Evolutionary conservation across 2,888 invertebrate genomes (phyloP).

Genomic region (Oeneis ivallda): DNA sequence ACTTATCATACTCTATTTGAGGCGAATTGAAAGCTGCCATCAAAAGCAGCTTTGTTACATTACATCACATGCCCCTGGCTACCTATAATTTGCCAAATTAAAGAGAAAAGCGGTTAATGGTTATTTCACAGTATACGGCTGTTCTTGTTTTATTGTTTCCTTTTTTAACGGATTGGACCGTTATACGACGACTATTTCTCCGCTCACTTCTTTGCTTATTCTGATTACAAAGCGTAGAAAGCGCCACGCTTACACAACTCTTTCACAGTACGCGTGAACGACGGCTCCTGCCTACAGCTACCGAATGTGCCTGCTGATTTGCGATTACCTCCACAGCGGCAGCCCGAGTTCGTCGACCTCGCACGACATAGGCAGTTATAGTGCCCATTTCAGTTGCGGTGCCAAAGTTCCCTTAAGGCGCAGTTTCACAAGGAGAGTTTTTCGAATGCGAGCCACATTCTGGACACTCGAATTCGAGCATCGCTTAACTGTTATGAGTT

Average conservation of each 20-base stretch:
- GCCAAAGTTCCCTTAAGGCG: neutral
- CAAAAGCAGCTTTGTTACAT: slow-evolving; percentile 9
- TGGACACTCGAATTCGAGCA: too few species aligned
- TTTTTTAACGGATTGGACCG: slow-evolving; percentile 57
- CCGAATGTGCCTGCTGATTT: slow-evolving; percentile 42
- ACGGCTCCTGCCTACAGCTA: slow-evolving; percentile 48
- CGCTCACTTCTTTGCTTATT: slow-evolving; percentile 72
- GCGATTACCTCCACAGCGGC: neutral
- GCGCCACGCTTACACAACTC: slow-evolving; percentile 73
- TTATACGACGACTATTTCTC: slow-evolving; percentile 72
- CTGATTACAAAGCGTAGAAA: slow-evolving; percentile 71
- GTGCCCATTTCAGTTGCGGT: neutral
- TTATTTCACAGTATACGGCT: slow-evolving; percentile 43
- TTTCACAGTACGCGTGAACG: slow-evolving; percentile 58
- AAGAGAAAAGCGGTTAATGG: slow-evolving; percentile 39
- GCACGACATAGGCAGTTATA: slow-evolving; percentile 3
- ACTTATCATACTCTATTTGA: too few species aligned
- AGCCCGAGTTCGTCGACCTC: slow-evolving; percentile 14
- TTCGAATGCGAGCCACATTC: too few species aligned
- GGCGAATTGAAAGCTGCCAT: neutral
- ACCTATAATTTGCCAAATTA: slow-evolving; percentile 37
- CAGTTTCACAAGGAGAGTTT: too few species aligned
- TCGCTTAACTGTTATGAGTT: too few species aligned
- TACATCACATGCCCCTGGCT: slow-evolving; percentile 31
- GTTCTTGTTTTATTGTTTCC: slow-evolving; percentile 56